Percentiles rank a stretch among this genome's conserved stretches.
phyloP scores from a whole-genome alignment of 2,113 vertebrate genomes.

The Clupea harengus region DNA sequence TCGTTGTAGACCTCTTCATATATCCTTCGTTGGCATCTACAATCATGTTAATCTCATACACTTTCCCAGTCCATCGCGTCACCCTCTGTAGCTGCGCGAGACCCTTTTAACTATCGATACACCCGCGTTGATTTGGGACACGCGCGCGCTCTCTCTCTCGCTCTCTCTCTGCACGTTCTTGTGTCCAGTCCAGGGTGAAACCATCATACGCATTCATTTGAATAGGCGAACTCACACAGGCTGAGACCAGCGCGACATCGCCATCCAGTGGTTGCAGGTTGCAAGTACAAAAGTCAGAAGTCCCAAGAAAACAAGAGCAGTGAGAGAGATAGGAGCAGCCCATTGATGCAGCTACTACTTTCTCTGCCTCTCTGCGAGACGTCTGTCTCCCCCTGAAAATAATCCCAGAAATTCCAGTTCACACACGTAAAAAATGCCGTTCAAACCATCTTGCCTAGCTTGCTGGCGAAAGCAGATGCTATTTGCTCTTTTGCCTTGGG shows the following conservation, averaged over 20 bases:
- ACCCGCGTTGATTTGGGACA: background rate
- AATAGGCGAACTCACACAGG: background rate
- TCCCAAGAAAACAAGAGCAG: background rate
- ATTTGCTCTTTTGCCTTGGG: too few relatives aligned
- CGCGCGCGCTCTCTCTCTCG: background rate
- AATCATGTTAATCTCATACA: background rate
- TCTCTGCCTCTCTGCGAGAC: too few relatives aligned
- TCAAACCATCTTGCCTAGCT: too few relatives aligned
- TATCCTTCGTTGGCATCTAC: background rate
- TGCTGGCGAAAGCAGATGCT: too few relatives aligned
- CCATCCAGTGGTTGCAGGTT: conserved; percentile 44
- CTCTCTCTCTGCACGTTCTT: conserved; percentile 3
- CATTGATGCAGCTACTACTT: too few relatives aligned
- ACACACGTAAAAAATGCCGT: too few relatives aligned
- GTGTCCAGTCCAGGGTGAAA: background rate
- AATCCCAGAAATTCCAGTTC: too few relatives aligned
- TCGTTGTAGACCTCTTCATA: background rate
- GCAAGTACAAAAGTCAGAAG: conserved; percentile 30
- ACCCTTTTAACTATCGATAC: background rate
- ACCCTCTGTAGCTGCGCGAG: background rate
- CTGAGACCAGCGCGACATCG: conserved; percentile 24
- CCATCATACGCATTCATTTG: background rate
- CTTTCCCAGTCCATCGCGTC: background rate
- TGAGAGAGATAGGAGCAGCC: too few relatives aligned
- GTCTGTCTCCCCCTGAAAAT: too few relatives aligned